phyloP scores from a whole-genome alignment of 2,888 invertebrate genomes.

The Malachius bipustulatus region DNA sequence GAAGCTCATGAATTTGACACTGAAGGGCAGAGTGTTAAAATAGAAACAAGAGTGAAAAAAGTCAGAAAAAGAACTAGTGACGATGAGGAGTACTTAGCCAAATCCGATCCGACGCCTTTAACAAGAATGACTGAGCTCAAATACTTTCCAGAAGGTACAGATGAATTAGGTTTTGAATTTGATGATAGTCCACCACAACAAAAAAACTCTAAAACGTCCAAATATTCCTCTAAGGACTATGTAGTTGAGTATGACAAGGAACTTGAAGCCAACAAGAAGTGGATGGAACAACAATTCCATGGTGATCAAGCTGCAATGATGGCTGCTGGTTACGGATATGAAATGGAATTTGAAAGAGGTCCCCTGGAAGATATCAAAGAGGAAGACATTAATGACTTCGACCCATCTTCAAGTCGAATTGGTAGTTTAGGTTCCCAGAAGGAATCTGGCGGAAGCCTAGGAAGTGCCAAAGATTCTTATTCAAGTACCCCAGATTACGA shows the following conservation, averaged over 20 bases:
- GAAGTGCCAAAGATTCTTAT: slow-evolving; percentile 74
- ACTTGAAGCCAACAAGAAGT: slow-evolving; percentile 68
- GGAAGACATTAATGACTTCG: slow-evolving; percentile 80
- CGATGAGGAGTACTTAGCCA: slow-evolving; percentile 54
- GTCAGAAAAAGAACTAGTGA: slow-evolving; percentile 45
- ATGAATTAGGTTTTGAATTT: slow-evolving; percentile 54
- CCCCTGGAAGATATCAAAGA: slow-evolving; percentile 86
- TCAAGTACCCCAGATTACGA: slow-evolving; percentile 90
- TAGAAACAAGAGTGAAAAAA: slow-evolving; percentile 38
- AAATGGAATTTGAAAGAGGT: slow-evolving; percentile 71
- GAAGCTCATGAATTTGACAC: slow-evolving; percentile 74
- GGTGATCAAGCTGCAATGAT: slow-evolving; percentile 51
- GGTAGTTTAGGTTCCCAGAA: slow-evolving; percentile 70
- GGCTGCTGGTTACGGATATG: slow-evolving; percentile 51
- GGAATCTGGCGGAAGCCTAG: slow-evolving; percentile 63
- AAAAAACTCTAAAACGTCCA: slow-evolving; percentile 26
- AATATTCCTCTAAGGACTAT: slow-evolving; percentile 34
- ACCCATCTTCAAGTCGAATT: slow-evolving; percentile 57
- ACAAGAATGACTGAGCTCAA: slow-evolving; percentile 39
- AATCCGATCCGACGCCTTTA: slow-evolving; percentile 54
- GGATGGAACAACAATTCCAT: slow-evolving; percentile 85
- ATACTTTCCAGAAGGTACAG: slow-evolving; percentile 40
- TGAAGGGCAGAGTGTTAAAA: slow-evolving; percentile 71
- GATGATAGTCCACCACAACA: slow-evolving; percentile 51
- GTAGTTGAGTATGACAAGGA: slow-evolving; percentile 41